Conservation (phyloP, 2,113 vertebrate species). For the Anarhynchus alexandrinus region DNA sequence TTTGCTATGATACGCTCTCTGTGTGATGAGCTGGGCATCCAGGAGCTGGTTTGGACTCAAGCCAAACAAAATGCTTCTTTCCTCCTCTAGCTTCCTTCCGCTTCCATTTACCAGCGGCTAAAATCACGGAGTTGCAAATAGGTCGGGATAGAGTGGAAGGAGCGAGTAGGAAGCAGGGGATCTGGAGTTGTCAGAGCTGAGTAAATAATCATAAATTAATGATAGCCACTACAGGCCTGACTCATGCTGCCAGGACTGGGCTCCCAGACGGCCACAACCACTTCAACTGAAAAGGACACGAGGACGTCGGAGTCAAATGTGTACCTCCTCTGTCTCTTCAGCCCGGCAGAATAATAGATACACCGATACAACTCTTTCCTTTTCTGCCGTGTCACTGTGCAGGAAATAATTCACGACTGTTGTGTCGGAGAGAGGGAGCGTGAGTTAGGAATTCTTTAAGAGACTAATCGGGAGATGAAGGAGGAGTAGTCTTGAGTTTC, state of each 20-base stretch:
- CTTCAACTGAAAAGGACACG: not conserved
- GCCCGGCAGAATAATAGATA: not conserved
- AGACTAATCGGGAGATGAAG: not conserved
- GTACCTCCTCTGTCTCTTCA: not conserved
- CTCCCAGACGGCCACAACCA: not conserved
- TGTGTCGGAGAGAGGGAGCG: not conserved
- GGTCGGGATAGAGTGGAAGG: not conserved
- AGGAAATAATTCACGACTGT: not conserved
- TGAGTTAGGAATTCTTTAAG: not conserved
- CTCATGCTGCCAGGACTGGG: not conserved
- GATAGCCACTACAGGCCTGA: not conserved
- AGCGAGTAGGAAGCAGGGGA: not conserved
- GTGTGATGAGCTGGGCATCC: not conserved
- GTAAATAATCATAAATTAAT: not conserved
- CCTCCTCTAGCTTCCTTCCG: not conserved
- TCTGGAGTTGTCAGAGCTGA: not conserved
- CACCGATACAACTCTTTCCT: not conserved
- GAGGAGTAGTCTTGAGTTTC: not conserved
- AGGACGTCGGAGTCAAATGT: not conserved
- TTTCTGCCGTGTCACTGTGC: not conserved
- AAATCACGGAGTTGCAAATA: not conserved
- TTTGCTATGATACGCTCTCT: not conserved
- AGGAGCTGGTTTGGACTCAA: not conserved
- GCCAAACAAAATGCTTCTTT: not conserved
- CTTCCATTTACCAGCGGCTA: not conserved